A percentile compares a stretch with the other conserved stretches of the same genome.
Conservation (phyloP, 2,888 invertebrate genomes). For the Sepioteuthis lessoniana region DNA sequence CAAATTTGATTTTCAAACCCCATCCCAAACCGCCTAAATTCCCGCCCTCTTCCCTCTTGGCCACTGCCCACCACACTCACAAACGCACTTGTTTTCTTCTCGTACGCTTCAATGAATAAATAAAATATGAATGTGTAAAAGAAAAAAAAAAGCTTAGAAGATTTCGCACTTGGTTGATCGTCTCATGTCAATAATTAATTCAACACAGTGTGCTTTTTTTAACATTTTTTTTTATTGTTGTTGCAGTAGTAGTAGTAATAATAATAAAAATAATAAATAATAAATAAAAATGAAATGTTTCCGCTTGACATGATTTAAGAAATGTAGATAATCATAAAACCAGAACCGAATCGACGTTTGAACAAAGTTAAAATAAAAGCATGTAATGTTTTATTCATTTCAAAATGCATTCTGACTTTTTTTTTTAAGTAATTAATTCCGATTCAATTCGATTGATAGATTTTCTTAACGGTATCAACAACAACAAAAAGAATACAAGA, state of each 20-base stretch:
- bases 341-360: background rate
- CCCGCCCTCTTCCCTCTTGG: background rate
- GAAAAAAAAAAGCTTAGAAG: background rate
- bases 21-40: background rate
- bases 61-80: background rate
- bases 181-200: conserved; percentile 8
- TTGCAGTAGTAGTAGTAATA: too few species aligned
- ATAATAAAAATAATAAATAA: too few species aligned
- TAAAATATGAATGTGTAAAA: background rate
- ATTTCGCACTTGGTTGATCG: background rate
- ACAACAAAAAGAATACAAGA: too few species aligned
- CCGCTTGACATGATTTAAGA: background rate
- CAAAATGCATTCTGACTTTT: background rate
- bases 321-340: background rate
- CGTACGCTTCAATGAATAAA: background rate
- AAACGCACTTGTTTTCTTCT: background rate
- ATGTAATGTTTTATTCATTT: background rate
- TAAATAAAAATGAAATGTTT: too few species aligned
- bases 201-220: background rate
- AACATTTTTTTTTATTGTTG: too few species aligned
- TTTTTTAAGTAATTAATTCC: background rate
- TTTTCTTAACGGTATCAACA: background rate
- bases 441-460: background rate
- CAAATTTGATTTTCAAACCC: background rate
- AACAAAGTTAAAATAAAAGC: background rate